Evolutionary conservation across 2,797 vertebrate species (phyloP).

Genomic region (Prionace glauca): DNA sequence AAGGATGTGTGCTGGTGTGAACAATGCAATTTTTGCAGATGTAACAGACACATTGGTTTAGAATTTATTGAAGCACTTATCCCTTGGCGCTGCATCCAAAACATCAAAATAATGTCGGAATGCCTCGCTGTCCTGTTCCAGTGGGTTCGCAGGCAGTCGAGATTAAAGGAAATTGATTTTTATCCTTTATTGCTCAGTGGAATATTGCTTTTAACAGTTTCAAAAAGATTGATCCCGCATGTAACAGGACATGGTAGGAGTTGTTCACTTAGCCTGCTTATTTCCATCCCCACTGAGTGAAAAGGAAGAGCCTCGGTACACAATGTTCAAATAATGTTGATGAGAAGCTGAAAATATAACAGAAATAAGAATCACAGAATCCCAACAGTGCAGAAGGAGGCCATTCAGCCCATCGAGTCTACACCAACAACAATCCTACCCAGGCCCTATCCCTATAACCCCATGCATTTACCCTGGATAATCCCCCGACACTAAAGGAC

Average conservation of each 20-base stretch:
- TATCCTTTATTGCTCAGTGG: not conserved
- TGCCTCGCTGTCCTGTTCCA: not conserved
- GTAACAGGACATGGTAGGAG: not conserved
- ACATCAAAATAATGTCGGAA: not conserved
- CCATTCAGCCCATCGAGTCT: no score
- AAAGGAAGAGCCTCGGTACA: not conserved
- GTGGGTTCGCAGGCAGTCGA: not conserved
- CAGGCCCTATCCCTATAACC: no score
- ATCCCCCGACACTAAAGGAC: no score
- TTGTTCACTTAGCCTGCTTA: not conserved
- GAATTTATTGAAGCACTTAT: not conserved
- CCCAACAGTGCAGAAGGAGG: no score
- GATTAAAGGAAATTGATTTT: constrained; percentile 13
- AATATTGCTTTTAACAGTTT: not conserved
- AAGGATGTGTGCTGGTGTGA: not conserved
- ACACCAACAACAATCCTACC: no score
- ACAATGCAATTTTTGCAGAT: not conserved
- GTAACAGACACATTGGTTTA: not conserved
- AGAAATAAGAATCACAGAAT: not conserved
- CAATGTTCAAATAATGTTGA: not conserved
- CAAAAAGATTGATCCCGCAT: not conserved
- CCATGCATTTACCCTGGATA: no score
- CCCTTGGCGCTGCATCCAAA: not conserved
- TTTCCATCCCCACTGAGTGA: not conserved
- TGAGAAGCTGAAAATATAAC: not conserved